These are phyloP conservation scores for Ridgeia piscesae DNA, from an alignment of 1,140 invertebrate genomes.

Conservation along the genomic window DNA sequence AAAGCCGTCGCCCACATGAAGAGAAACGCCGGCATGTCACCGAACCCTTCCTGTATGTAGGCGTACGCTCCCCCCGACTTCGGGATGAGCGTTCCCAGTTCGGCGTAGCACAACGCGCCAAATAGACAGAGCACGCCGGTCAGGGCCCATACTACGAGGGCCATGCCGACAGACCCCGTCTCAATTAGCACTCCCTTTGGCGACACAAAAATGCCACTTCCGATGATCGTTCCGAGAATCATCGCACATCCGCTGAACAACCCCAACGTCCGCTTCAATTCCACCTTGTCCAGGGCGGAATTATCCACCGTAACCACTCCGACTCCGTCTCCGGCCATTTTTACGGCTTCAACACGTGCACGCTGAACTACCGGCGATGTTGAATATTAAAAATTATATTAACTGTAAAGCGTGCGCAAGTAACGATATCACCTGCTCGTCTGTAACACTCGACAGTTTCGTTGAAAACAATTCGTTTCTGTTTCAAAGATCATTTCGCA, in stretches of 20 bases:
- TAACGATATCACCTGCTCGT: not conserved
- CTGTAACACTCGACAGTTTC: not conserved
- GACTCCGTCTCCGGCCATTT: not conserved
- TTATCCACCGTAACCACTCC: not conserved
- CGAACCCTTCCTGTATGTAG: constrained; percentile 92
- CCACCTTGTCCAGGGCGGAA: constrained; percentile 3
- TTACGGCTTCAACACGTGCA: not conserved
- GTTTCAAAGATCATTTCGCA: not conserved
- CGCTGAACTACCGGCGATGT: not conserved
- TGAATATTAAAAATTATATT: not conserved
- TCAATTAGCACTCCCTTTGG: constrained; percentile 84
- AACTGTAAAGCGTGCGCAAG: not conserved
- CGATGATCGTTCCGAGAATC: constrained; percentile 60
- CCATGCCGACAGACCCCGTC: constrained; percentile 75
- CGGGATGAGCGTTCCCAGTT: constrained; percentile 89
- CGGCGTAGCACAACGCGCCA: constrained; percentile 94
- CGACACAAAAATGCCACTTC: constrained; percentile 94
- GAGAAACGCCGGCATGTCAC: constrained; percentile 82
- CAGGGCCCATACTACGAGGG: constrained; percentile 75
- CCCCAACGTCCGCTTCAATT: constrained; percentile 38
- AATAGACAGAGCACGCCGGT: constrained; percentile 76
- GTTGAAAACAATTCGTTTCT: not conserved
- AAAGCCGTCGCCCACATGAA: constrained; percentile 59
- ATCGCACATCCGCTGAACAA: constrained; percentile 53
- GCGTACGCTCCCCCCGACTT: constrained; percentile 97